phyloP scores from a whole-genome alignment of 2,113 vertebrate species.

The Channa maculata region DNA sequence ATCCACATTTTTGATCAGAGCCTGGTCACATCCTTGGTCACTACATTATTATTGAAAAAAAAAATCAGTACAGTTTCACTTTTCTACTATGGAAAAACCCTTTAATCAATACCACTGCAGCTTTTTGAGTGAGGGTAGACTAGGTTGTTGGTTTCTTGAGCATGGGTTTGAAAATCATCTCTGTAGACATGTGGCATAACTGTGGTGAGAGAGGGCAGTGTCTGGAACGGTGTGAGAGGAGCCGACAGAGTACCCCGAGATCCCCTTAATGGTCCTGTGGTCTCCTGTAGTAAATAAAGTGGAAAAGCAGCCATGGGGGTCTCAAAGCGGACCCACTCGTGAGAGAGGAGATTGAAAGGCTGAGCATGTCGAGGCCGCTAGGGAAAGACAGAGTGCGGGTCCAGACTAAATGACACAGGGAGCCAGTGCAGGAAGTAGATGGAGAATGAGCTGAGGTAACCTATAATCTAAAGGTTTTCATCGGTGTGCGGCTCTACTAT shows the following conservation, averaged over 20 bases:
- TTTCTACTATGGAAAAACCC: constrained; percentile 48
- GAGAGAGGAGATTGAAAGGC: constrained; percentile 49
- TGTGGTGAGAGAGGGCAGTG: constrained; percentile 62
- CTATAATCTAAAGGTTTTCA: constrained; percentile 61
- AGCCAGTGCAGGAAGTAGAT: constrained; percentile 28
- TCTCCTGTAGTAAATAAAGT: constrained; percentile 77
- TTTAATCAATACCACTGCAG: constrained; percentile 50
- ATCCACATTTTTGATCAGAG: constrained; percentile 18
- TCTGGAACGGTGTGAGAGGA: constrained; percentile 58
- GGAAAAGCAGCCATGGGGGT: constrained; percentile 74
- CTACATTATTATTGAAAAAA: constrained; percentile 47
- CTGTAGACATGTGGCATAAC: constrained; percentile 64
- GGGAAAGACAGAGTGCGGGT: constrained; percentile 2
- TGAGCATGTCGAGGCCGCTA: constrained; percentile 15
- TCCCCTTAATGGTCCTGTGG: constrained; percentile 71
- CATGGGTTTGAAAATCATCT: constrained; percentile 51
- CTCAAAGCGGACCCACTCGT: constrained; percentile 42
- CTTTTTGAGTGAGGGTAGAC: constrained; percentile 53
- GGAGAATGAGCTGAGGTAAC: constrained; percentile 53
- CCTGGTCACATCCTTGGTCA: constrained; percentile 13
- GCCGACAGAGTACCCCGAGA: constrained; percentile 41
- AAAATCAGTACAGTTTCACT: constrained; percentile 31
- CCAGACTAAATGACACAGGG: constrained; percentile 52
- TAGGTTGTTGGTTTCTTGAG: constrained; percentile 49
- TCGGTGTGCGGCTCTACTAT: constrained; percentile 16